Evolutionary conservation across 2,797 vertebrate species (phyloP).

Genomic region (Hypotaenidia okinawae): DNA sequence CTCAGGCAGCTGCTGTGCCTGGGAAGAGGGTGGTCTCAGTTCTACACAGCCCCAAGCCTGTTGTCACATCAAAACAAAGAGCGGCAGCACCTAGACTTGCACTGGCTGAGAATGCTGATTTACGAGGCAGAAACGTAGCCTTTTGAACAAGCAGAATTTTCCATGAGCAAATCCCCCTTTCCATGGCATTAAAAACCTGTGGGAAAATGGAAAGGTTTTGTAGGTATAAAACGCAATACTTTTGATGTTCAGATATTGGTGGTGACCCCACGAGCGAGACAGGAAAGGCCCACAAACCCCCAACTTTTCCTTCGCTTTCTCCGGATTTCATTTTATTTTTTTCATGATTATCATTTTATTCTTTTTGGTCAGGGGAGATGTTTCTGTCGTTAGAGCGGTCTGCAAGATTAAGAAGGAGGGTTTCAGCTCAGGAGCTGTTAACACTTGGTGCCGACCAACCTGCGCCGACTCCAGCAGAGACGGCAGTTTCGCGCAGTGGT

Average conservation of each 20-base stretch:
- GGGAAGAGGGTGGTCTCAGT: neutral
- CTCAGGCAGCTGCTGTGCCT: neutral
- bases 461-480: neutral
- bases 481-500: constrained; percentile 16
- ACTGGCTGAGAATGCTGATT: neutral
- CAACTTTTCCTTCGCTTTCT: neutral
- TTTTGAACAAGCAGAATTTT: constrained; percentile 13
- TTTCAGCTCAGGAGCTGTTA: constrained; percentile 22
- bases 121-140: neutral
- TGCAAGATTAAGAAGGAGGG: neutral
- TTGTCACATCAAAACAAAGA: neutral
- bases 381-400: neutral
- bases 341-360: neutral
- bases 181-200: neutral
- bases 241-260: neutral
- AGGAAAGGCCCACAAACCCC: neutral
- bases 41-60: neutral
- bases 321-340: neutral
- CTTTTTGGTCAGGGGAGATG: neutral
- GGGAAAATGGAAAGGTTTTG: neutral
- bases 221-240: neutral
- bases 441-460: neutral
- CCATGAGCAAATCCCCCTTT: neutral
- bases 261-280: neutral
- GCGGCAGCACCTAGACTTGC: neutral